These are phyloP conservation scores for Cerceris rybyensis DNA, from an alignment of 2,888 invertebrate species.

Conservation along the genomic window DNA sequence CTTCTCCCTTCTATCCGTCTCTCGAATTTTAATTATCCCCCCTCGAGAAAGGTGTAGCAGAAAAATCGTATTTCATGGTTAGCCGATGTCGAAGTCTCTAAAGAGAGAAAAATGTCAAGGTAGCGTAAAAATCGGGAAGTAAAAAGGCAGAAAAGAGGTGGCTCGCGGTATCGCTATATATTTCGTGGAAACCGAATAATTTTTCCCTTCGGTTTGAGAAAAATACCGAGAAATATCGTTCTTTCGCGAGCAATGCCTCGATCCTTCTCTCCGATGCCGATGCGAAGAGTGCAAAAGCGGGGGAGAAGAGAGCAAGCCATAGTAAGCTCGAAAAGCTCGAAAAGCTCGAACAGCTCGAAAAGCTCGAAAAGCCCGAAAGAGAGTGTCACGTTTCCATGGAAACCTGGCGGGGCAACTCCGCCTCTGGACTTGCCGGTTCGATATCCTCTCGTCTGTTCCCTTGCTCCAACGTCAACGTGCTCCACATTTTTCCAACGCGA, in stretches of 20 bases:
- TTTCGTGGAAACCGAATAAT: constrained; percentile 48
- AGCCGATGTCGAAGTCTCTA: no score
- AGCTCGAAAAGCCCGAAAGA: constrained; percentile 78
- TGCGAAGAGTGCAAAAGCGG: constrained; percentile 43
- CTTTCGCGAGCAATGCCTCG: constrained; percentile 27
- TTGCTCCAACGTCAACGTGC: constrained; percentile 70
- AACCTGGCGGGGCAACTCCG: constrained; percentile 79
- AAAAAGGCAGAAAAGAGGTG: constrained; percentile 28
- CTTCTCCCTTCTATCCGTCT: no score
- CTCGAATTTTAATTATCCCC: background rate
- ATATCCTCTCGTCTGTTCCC: constrained; percentile 76
- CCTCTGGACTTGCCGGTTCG: constrained; percentile 79
- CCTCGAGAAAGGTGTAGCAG: background rate
- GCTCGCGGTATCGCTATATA: constrained; percentile 24
- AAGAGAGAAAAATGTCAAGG: background rate
- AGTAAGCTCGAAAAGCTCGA: constrained; percentile 74
- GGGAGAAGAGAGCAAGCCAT: constrained; percentile 36
- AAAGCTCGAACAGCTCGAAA: constrained; percentile 76
- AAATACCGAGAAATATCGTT: constrained; percentile 46
- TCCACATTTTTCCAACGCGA: constrained; percentile 73
- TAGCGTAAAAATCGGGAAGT: constrained; percentile 5
- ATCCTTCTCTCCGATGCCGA: constrained; percentile 29
- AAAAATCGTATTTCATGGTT: no score
- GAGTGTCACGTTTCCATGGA: constrained; percentile 80
- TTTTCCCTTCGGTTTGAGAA: constrained; percentile 41